Percentiles rank a stretch among this genome's conserved stretches.
Evolutionary conservation across 1,140 invertebrate genomes (phyloP).

Genomic region (Cryptotermes secundus): DNA sequence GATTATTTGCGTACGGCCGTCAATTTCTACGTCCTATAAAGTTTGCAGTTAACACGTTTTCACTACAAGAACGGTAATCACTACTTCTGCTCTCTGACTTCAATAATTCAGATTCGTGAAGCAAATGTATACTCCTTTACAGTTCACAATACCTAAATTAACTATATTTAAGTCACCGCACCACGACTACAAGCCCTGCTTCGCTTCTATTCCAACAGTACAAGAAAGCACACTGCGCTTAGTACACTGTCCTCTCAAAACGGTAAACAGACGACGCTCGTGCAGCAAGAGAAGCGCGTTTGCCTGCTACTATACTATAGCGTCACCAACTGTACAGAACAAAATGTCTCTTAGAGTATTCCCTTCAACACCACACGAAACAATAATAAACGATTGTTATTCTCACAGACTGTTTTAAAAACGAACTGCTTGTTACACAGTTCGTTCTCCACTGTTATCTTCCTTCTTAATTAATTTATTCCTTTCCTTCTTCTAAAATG

Average conservation of each 20-base stretch:
- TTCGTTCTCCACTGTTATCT: neutral
- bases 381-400: neutral
- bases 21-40: neutral
- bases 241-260: neutral
- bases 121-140: neutral
- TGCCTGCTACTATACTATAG: neutral
- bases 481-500: neutral
- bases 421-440: neutral
- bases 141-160: neutral
- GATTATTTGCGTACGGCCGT: neutral
- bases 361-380: neutral
- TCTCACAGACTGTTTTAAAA: neutral
- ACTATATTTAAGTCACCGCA: neutral
- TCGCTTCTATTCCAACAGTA: neutral
- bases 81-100: neutral
- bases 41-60: neutral
- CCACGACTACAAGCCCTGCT: neutral
- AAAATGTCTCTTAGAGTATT: neutral
- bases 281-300: neutral
- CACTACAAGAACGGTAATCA: neutral
- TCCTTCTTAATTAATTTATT: neutral
- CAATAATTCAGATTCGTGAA: neutral
- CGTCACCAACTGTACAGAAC: neutral
- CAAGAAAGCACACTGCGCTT: neutral
- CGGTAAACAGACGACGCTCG: constrained; percentile 10